Base-by-base conservation (phyloP, 2,888 invertebrate genomes). In the Isotomurus palustris region DNA sequence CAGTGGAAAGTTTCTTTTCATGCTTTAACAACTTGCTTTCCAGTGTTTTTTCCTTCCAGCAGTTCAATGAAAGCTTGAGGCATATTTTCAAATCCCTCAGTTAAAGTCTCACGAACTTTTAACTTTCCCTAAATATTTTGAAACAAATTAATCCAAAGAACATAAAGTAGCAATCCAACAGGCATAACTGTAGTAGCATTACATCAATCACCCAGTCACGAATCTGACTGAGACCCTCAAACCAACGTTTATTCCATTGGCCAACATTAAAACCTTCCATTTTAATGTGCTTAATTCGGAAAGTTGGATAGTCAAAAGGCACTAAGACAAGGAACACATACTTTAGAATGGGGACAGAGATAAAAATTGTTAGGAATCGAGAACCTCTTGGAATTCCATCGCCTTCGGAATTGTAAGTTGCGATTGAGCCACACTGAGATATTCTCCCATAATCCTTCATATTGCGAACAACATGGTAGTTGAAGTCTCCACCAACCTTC, bases 1-100 rank as follows among this genome's bases (percentile, higher is more conserved):
- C 14, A 65, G 59, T 45, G 51, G 49, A 58, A 55, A 40, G 56
- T 70, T 14, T 40, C 10, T 12, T 47, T 71, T 74, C 74, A 83
- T 2, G 78, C 78, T 78, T 83, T 82, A 12, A 87, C 82, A 58
- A 87, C 74, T 28, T 85, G 84, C 78, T 87, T 87, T 48, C 87
- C 88, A 24, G 78, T 79, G 73, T 86, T 87, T 71, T 83, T 81
- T 29, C 87, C 87, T 52, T 73, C 71, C 53, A 83, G 75, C 73
- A 87, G 79, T 14, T 82, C 83, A 56, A 82, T 78, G 60, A 88
- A 82, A 28, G 87, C 85, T 45, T 83, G 78, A 1, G 84, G 84
- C 81, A 84, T 83, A 68, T 85, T 86, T 64, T 85, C 84, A 74
- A 88, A 87, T 1, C 87, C 87, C 58, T 84, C 76, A 2, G 84